Conservation (phyloP, 2,113 vertebrate species). For the Myocastor coypus region DNA sequence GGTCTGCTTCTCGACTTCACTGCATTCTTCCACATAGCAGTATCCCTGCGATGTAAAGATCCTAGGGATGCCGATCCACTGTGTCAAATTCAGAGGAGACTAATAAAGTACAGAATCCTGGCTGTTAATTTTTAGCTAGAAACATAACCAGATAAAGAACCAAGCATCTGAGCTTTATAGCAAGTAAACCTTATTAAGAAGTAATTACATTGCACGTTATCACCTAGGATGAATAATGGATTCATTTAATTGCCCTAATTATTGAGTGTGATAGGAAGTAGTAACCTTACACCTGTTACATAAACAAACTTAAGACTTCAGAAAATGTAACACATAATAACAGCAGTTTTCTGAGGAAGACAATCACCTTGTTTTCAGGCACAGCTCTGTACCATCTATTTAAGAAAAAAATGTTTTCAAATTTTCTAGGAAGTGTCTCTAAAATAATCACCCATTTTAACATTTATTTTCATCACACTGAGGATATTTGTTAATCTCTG, state of each 20-base stretch:
- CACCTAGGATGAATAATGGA: background rate
- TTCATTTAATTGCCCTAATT: background rate
- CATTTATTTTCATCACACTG: background rate
- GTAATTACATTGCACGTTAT: background rate
- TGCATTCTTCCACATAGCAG: background rate
- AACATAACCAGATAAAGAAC: background rate
- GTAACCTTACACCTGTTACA: background rate
- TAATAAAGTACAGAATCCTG: background rate
- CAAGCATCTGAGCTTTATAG: background rate
- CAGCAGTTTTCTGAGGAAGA: background rate
- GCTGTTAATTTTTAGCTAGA: background rate
- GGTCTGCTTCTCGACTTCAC: background rate
- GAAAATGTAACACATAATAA: background rate
- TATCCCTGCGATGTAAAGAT: background rate
- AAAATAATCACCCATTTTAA: background rate
- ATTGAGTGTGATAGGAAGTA: background rate
- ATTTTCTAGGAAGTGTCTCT: constrained; percentile 37
- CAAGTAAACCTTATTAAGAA: background rate
- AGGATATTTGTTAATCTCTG: background rate
- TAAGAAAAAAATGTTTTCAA: constrained; percentile 45
- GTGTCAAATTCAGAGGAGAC: background rate
- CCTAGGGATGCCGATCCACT: background rate
- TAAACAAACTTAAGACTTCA: constrained; percentile 15
- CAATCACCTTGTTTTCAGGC: background rate
- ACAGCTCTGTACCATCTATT: background rate